Percentiles rank a stretch among this genome's conserved stretches.
These are phyloP conservation scores for Corynorhinus townsendii DNA, from an alignment of 2,113 vertebrate species.

Conservation along the genomic window DNA sequence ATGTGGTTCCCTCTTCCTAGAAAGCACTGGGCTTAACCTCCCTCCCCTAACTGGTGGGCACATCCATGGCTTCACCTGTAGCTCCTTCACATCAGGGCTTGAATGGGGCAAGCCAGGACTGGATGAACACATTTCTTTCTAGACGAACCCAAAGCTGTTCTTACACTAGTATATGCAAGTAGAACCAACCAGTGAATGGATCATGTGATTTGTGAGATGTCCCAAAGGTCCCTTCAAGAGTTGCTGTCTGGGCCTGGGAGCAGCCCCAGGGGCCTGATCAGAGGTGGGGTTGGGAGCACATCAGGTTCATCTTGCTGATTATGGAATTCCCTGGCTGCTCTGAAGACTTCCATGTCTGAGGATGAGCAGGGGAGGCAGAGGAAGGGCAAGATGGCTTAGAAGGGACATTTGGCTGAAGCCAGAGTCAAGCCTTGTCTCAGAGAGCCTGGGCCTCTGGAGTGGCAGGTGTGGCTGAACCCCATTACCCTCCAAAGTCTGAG, in stretches of 20 bases:
- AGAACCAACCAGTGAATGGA: background rate
- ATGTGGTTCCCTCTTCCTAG: background rate
- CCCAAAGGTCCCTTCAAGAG: background rate
- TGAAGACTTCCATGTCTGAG: background rate
- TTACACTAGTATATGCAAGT: background rate
- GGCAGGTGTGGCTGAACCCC: background rate
- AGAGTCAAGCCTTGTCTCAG: background rate
- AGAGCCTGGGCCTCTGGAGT: background rate
- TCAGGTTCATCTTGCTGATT: background rate
- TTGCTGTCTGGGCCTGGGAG: background rate
- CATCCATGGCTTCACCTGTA: too few species aligned
- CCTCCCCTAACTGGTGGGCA: too few species aligned
- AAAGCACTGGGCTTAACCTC: background rate
- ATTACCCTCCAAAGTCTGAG: background rate
- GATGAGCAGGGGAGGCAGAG: accelerated
- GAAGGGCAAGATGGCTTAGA: background rate
- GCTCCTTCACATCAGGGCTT: background rate
- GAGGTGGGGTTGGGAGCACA: background rate
- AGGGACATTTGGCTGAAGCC: background rate
- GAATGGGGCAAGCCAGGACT: background rate
- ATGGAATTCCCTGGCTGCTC: background rate
- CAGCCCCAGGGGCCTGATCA: background rate
- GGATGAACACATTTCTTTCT: background rate
- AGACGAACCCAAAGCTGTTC: background rate
- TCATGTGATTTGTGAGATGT: too few species aligned